Evolutionary conservation across 2,888 invertebrate genomes (phyloP), one percentile per base, ranked within the genome.

Genomic region (Ophonus ardosiacus): DNA sequence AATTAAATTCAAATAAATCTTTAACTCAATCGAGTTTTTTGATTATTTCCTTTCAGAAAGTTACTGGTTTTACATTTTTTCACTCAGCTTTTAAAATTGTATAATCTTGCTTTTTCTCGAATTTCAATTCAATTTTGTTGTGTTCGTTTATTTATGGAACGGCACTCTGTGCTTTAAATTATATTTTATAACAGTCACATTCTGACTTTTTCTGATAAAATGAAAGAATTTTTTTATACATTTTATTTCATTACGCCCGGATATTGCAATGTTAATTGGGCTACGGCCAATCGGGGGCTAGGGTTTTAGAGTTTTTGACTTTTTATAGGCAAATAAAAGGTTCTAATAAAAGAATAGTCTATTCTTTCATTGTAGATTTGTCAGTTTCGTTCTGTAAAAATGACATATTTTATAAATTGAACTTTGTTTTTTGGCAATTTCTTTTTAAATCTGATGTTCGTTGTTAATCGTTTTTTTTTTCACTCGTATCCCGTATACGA

Each of bases 1-100:
- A 81, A 63, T 81, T 81, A 81, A 65, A 63, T 63, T 59, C 81
- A 17, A 8, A 81, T 81, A 81, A 81, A 81, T 81, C 63, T 68
- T 68, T 2, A 68, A 68, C n/a, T 63, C 63, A 21, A 63, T 63
- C 17, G 13, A 63, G 10, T 10, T 63, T 18, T 63, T 63, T 63
- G 63, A 63, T 63, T 63, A 63, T 21, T 21, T 63, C 24, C 63
- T 21, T 63, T 63, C 21, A 21, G 18, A 63, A 63, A 21, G 63
- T 63, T 63, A 21, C 21, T 21, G 63, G 24, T 24, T 63, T 63
- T 63, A 63, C 24, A 63, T 63, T 63, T 63, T 63, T 24, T 13
- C 17, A 18, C 18, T 13, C 63, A 18, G 63, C 24, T 63, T 63
- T 63, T 63, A 63, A 63, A 63, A 63, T 63, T 63, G 21, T 63